A percentile compares a stretch with the other conserved stretches of the same genome.
These are phyloP conservation scores for Gracilinanus agilis DNA, from an alignment of 2,113 vertebrate species.

Conservation along the genomic window DNA sequence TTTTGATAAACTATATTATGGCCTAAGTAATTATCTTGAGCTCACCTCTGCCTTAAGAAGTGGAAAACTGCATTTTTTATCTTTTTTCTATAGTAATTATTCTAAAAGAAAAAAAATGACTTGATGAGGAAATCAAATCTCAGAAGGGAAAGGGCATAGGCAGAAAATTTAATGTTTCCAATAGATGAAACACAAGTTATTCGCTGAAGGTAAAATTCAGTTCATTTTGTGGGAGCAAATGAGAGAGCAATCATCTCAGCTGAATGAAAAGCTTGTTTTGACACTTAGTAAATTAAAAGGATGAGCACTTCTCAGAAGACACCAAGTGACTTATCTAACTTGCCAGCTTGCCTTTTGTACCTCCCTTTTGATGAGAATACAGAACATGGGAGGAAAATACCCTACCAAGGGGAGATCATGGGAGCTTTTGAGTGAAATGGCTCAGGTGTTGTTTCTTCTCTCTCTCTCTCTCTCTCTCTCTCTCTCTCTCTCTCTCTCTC, in stretches of 20 bases:
- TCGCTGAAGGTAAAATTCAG: neutral
- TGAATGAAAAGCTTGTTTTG: constrained; percentile 9
- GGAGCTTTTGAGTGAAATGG: neutral
- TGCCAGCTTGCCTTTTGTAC: neutral
- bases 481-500: neutral
- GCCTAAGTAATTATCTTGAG: constrained; percentile 58
- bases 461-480: too few species aligned
- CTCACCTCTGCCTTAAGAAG: constrained; percentile 66
- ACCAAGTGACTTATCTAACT: neutral
- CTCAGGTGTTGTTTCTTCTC: neutral
- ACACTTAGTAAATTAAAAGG: neutral
- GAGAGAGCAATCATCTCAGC: constrained; percentile 5
- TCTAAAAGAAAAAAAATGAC: constrained; percentile 50
- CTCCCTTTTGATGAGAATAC: neutral
- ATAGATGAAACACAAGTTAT: constrained; percentile 13
- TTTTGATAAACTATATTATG: constrained; percentile 53
- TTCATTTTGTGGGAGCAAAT: neutral
- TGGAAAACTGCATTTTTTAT: constrained; percentile 46
- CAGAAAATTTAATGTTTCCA: constrained; percentile 28
- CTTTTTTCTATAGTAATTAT: constrained; percentile 54
- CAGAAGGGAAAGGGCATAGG: constrained; percentile 23
- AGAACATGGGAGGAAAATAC: neutral
- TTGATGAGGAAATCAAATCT: constrained; percentile 61
- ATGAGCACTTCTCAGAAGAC: neutral
- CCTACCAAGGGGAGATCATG: neutral